Base-by-base conservation (phyloP, 1,140 invertebrate species). In the Anthonomus grandis region DNA sequence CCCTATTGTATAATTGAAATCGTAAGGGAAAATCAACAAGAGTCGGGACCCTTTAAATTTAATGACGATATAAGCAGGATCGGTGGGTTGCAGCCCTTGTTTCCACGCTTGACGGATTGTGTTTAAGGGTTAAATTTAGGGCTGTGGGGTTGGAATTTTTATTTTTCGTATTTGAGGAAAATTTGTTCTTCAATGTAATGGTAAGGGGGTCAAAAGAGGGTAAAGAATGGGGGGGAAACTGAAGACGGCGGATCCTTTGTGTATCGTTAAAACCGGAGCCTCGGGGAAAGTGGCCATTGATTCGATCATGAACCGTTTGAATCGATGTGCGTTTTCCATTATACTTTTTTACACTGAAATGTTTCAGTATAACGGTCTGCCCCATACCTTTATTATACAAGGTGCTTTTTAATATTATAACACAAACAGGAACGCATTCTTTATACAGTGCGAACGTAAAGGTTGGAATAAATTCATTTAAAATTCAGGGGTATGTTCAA, bases 291-390 rank as follows among this genome's bases (percentile, higher is more conserved):
- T 69, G 66, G 64, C 66, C 65, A 66, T 64, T 69, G 67, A 69
- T 66, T 67, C 67, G 68, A 69, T 70, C 68, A 70, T 62, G 67
- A 69, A 55, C 61, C 67, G 68, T 70, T 62, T 65, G 69, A 70
- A 70, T 70, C 68, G 68, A 70, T 70, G 68, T 70, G 66, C 66
- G 65, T 60, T 69, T 69, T 64, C 57, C 63, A 65, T 64, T 59
- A 47, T 17, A 63, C 65, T 60, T 41, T 10, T 13, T 27, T 49
- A 31, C 12, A n/a, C n/a, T n/a, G n/a, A n/a, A n/a, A n/a, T n/a
- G n/a, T n/a, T n/a, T n/a, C n/a, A n/a, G n/a, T n/a, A n/a, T n/a
- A n/a, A n/a, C n/a, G n/a, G n/a, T n/a, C n/a, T n/a, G n/a, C n/a
- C n/a, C n/a, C n/a, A n/a, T n/a, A n/a, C n/a, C n/a, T n/a, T n/a